A percentile compares a stretch with the other conserved stretches of the same genome.
These are phyloP conservation scores for Saguinus imperator DNA, from an alignment of 2,113 vertebrate species.

Conservation along the genomic window DNA sequence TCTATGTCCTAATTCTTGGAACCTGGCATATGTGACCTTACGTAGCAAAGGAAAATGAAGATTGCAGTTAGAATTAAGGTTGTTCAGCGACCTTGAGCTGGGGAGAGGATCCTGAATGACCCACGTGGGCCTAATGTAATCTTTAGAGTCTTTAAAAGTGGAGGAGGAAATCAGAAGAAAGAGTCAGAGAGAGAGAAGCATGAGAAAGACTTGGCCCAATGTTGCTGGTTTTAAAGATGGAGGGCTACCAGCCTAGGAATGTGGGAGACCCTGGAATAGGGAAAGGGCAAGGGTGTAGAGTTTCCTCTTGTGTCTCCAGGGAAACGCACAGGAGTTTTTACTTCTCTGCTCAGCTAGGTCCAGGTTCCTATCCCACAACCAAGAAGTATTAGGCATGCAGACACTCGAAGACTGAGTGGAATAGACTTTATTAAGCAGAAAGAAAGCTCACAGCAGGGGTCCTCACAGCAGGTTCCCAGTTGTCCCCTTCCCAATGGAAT, in stretches of 20 bases:
- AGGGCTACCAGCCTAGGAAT: accelerated
- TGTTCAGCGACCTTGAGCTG: background rate
- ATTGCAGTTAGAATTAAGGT: background rate
- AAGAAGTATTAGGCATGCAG: too few species aligned
- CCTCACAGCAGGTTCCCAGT: too few species aligned
- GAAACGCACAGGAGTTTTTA: background rate
- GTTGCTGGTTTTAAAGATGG: background rate
- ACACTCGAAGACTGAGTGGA: too few species aligned
- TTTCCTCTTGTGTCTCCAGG: background rate
- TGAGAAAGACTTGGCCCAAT: too few species aligned
- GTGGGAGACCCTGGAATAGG: accelerated
- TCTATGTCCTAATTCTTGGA: background rate
- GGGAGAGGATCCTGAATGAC: too few species aligned
- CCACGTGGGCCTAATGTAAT: accelerated
- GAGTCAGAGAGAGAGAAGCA: background rate
- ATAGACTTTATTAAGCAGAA: too few species aligned
- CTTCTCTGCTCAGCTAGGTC: too few species aligned
- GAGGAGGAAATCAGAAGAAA: background rate
- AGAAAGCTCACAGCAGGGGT: too few species aligned
- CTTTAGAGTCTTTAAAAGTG: too few species aligned
- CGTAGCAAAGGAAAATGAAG: background rate
- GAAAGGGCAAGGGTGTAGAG: accelerated
- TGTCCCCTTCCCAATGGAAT: too few species aligned
- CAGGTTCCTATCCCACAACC: too few species aligned
- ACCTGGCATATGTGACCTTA: accelerated